These are phyloP conservation scores for Cladopsammia gracilis DNA, from an alignment of 64 coral and sea anemone genomes.

Conservation along the genomic window DNA sequence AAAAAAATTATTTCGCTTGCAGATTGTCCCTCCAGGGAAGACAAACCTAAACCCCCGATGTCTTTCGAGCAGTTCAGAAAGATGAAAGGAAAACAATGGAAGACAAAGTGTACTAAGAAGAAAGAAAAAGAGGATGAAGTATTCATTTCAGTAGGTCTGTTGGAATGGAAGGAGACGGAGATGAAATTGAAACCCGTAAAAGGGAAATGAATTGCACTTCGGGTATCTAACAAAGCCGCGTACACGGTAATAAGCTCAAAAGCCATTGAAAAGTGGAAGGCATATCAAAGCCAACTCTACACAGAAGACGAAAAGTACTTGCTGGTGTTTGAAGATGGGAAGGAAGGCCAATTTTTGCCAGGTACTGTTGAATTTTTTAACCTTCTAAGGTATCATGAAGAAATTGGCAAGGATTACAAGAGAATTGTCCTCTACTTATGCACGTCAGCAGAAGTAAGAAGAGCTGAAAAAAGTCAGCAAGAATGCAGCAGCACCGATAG, in stretches of 20 bases:
- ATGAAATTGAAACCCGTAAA: constrained; percentile 37
- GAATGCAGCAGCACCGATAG: constrained; percentile 2
- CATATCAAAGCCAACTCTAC: constrained; percentile 16
- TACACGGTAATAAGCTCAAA: not conserved
- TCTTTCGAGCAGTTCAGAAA: constrained; percentile 27
- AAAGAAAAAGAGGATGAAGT: constrained; percentile 45
- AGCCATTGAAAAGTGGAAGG: constrained; percentile 25
- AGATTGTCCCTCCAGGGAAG: not conserved
- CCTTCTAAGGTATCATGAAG: constrained; percentile 51
- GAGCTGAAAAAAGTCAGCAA: constrained; percentile 28
- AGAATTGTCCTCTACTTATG: constrained; percentile 58
- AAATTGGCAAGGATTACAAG: constrained; percentile 65
- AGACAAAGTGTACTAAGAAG: not conserved
- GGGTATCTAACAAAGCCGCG: not conserved
- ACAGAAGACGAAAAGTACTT: no score
- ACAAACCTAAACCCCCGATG: not conserved
- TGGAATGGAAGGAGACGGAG: constrained; percentile 37
- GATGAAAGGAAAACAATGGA: constrained; percentile 29
- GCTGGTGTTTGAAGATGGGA: constrained; percentile 57
- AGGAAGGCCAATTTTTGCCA: constrained; percentile 40
- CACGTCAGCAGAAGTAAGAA: not conserved
- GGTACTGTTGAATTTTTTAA: constrained; percentile 41
- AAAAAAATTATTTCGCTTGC: no score
- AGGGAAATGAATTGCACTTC: constrained; percentile 38
- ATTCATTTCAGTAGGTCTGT: constrained; percentile 28